Base-by-base conservation (phyloP, 1,140 invertebrate genomes). In the Camponotus floridanus region DNA sequence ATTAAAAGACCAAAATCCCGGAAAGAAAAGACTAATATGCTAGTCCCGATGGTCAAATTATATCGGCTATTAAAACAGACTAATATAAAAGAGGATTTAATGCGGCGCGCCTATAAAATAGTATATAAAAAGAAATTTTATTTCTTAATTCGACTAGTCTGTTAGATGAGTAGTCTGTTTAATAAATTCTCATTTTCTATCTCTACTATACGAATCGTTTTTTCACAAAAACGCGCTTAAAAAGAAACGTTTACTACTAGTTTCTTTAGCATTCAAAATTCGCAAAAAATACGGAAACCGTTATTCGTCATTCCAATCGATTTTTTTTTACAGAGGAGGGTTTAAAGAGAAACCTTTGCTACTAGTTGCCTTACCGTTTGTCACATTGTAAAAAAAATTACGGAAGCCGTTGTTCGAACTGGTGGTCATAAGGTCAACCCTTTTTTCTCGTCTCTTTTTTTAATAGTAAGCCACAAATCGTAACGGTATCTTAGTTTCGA, bases 381-480 rank as follows among this genome's bases (percentile, higher is more conserved):
- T 31, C 26, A 76, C 5, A 26, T 2, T 2, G 26, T 9, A 36
- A 62, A 78, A 90, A 90, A 92, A 88, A 89, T 91, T 26, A 70
- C 89, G 87, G 88, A 89, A 91, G 33, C 64, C 76, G 76, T 86
- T 59, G 39, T 86, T 90, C 90, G 86, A 86, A 84, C 71, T 87
- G 70, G 74, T 90, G 33, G 90, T 91, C 87, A 89, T 86, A 87
- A 88, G 89, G 87, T 91, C 83, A 88, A 71, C 86, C 84, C 78
- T 89, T 87, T 88, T 91, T 89, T 73, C n/a, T 11, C n/a, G 31
- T 57, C 76, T 89, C 85, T 87, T 91, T 88, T 91, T 87, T 42
- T 45, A 78, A 33, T 45, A 39, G 3, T 31, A 26, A 48, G 76
- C 9, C 68, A 87, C 80, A 87, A 85, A 36, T 42, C 36, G 11